Base-by-base conservation (phyloP, 2,888 invertebrate species). In the Ctenicera cuprea region DNA sequence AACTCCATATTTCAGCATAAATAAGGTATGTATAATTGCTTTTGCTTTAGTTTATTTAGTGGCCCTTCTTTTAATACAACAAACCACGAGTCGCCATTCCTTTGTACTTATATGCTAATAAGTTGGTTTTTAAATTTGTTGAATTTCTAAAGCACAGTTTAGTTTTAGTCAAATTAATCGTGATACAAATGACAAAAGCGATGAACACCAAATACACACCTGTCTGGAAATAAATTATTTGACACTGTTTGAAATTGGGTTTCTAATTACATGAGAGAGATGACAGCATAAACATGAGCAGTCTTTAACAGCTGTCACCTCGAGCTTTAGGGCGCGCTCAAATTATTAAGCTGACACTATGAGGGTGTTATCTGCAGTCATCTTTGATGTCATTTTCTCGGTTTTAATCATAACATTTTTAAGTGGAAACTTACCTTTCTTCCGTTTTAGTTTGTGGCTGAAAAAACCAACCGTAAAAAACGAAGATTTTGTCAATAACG, bases 221-320 rank as follows among this genome's bases (percentile, higher is more conserved):
- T 18, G 48, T 11, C 48, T 18, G 48, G 18, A 9, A 48, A 48
- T 14, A 48, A 48, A 48, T 48, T 8, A 48, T 48, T 48, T 48
- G 16, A 18, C 9, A 48, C 18, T 18, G 48, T 11, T 16, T 18
- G 48, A 48, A 48, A 48, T 16, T 16, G 16, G 11, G 48, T 48
- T 48, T 48, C 48, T 16, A 48, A 48, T 48, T 48, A 48, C 20
- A 16, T 11, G 9, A 20, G 16, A 5, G 48, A 16, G 48, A 48
- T 48, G 48, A 61, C 33, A 61, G 14, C 61, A 61, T 41, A 61
- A 61, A 61, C 38, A 38, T 12, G 38, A 30, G 57, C 16, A 57
- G 37, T 61, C 61, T 20, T 41, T 38, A 38, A 38, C 61, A 61
- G 33, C 61, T 61, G 61, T 61, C 61, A 38, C 61, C 18, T n/a